A percentile compares a stretch with the other conserved stretches of the same genome.
These are phyloP conservation scores for Scaptomyza flava DNA, from an alignment of 2,888 invertebrate genomes.

Conservation along the genomic window DNA sequence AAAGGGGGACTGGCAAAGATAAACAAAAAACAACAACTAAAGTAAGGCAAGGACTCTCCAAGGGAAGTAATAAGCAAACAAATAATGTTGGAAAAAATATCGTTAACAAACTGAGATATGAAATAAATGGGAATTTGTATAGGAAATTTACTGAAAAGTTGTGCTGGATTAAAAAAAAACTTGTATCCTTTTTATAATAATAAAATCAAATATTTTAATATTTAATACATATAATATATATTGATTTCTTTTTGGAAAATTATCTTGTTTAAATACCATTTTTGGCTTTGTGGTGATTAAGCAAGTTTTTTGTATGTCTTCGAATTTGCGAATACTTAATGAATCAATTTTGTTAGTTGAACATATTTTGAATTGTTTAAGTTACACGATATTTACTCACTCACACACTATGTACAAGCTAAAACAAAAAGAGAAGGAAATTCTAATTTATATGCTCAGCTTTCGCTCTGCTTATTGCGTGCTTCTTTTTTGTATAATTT, in stretches of 20 bases:
- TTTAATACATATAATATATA: no score
- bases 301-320: no score
- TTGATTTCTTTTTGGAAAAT: no score
- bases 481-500: slow-evolving; percentile 4
- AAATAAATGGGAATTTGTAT: no score
- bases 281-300: no score
- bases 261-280: no score
- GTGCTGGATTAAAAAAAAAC: neutral
- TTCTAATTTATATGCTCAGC: slow-evolving; percentile 33
- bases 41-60: slow-evolving; percentile 23
- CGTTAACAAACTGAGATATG: neutral
- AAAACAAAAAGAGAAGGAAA: neutral
- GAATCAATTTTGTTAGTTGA: neutral
- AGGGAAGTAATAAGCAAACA: slow-evolving; percentile 28
- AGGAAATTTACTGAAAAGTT: neutral
- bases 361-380: slow-evolving; percentile 6
- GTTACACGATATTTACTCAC: neutral
- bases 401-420: neutral
- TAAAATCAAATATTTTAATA: no score
- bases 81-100: slow-evolving; percentile 6
- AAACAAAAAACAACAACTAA: slow-evolving; percentile 47
- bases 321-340: neutral
- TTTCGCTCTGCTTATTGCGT: slow-evolving; percentile 33
- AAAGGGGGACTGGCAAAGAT: slow-evolving; percentile 33
- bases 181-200: no score